These are phyloP conservation scores for Cryptocephalus moraei DNA, from an alignment of 2,888 invertebrate genomes.

Conservation along the genomic window DNA sequence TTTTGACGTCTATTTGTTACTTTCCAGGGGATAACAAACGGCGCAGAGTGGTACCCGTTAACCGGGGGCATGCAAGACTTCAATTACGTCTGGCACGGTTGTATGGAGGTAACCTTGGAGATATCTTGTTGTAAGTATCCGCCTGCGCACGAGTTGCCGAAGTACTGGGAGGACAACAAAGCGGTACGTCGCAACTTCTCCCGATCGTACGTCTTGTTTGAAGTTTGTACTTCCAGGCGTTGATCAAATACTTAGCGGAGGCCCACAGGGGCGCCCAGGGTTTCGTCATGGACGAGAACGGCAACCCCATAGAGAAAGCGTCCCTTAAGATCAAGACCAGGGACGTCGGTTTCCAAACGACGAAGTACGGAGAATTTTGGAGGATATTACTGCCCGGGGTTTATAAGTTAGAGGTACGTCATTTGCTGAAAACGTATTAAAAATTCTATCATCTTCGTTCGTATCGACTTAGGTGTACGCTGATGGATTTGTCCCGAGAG, in stretches of 20 bases:
- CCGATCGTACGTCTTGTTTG: not conserved
- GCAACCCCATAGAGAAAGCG: constrained; percentile 70
- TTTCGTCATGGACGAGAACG: constrained; percentile 68
- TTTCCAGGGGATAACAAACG: constrained; percentile 79
- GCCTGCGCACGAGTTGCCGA: constrained; percentile 62
- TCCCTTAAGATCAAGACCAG: constrained; percentile 69
- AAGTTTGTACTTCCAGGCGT: constrained; percentile 44
- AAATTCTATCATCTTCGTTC: not conserved
- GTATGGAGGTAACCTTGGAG: constrained; percentile 92
- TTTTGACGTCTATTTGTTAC: not conserved
- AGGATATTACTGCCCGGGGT: constrained; percentile 78
- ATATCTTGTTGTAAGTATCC: constrained; percentile 94
- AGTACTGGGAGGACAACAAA: constrained; percentile 84
- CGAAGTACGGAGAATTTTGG: constrained; percentile 93
- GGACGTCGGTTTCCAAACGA: constrained; percentile 76
- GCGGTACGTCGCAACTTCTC: constrained; percentile 44
- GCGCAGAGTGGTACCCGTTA: constrained; percentile 87
- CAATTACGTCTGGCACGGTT: constrained; percentile 87
- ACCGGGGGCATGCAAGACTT: constrained; percentile 92
- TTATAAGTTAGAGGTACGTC: constrained; percentile 67
- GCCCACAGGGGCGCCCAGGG: constrained; percentile 85
- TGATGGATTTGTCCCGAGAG: constrained; percentile 73
- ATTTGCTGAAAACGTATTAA: not conserved
- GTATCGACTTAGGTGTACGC: constrained; percentile 56
- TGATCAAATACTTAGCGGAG: constrained; percentile 75